A percentile compares a stretch with the other conserved stretches of the same genome.
phyloP scores from a whole-genome alignment of 2,797 vertebrate genomes.

The Parambassis ranga region DNA sequence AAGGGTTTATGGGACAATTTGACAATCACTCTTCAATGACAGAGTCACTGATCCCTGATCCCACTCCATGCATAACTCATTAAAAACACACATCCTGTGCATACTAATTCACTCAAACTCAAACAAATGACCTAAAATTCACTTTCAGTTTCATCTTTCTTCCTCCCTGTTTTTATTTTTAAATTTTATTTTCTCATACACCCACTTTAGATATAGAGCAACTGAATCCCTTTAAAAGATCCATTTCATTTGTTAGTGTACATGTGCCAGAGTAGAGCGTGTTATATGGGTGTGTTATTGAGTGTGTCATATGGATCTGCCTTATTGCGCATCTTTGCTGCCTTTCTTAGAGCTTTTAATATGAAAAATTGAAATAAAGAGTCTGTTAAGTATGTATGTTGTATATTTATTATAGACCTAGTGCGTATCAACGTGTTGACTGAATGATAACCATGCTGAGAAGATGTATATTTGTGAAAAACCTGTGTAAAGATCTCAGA shows the following conservation, averaged over 20 bases:
- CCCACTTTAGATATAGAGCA: slow-evolving; percentile 47
- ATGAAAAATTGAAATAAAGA: slow-evolving; percentile 68
- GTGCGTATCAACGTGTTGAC: slow-evolving; percentile 55
- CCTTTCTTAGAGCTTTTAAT: slow-evolving; percentile 87
- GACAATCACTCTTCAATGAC: slow-evolving; percentile 68
- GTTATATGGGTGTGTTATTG: slow-evolving; percentile 57
- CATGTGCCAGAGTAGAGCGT: slow-evolving; percentile 64
- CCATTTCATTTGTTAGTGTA: slow-evolving; percentile 65
- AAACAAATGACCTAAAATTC: slow-evolving; percentile 6
- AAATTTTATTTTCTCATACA: slow-evolving; percentile 19
- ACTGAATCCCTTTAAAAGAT: slow-evolving; percentile 79
- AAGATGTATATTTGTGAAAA: slow-evolving; percentile 73
- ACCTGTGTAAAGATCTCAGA: slow-evolving; percentile 64
- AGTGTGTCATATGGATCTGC: slow-evolving; percentile 85
- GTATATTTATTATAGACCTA: slow-evolving; percentile 71
- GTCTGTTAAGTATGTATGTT: slow-evolving; percentile 72
- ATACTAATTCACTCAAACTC: slow-evolving; percentile 4
- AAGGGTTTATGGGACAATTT: slow-evolving; percentile 37
- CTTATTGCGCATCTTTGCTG: slow-evolving; percentile 91
- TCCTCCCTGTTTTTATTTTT: not conserved
- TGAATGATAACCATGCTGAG: slow-evolving; percentile 65
- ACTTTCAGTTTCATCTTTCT: not conserved
- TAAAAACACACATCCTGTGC: slow-evolving; percentile 6
- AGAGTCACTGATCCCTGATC: slow-evolving; percentile 31
- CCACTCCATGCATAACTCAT: not conserved